These are phyloP conservation scores for Phasia obesa DNA, from an alignment of 2,888 invertebrate genomes.

Conservation along the genomic window DNA sequence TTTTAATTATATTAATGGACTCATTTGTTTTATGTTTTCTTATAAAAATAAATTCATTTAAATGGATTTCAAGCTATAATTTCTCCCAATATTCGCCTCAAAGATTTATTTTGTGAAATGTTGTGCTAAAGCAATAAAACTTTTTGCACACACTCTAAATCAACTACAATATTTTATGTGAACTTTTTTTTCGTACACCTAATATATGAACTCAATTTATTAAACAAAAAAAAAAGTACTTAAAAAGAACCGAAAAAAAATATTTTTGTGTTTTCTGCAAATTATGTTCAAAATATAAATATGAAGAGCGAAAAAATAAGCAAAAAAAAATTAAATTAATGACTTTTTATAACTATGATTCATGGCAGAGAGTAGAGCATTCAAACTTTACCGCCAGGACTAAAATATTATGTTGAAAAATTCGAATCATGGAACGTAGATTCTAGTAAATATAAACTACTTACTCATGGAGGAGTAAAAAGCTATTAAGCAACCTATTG, in stretches of 20 bases:
- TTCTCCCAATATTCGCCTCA: conserved; percentile 24
- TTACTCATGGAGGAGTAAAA: conserved; percentile 13
- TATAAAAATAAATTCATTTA: conserved; percentile 19
- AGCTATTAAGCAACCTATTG: not conserved
- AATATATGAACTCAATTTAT: conserved; percentile 38
- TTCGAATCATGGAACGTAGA: not conserved
- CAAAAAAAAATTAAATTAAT: conserved; percentile 54
- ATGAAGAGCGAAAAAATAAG: conserved; percentile 10
- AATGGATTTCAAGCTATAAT: conserved; percentile 12
- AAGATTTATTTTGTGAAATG: conserved; percentile 30
- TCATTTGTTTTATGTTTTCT: conserved; percentile 17
- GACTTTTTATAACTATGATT: conserved; percentile 65
- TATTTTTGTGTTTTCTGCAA: conserved; percentile 20
- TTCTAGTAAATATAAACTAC: conserved; percentile 1
- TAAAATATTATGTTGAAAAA: not conserved
- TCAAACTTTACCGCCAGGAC: conserved; percentile 3
- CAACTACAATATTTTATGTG: conserved; percentile 33
- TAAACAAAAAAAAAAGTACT: conserved; percentile 7
- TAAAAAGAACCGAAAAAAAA: conserved; percentile 41
- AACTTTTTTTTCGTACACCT: conserved; percentile 4
- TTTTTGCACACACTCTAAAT: conserved; percentile 26
- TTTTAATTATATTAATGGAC: conserved; percentile 3
- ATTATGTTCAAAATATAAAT: conserved; percentile 27
- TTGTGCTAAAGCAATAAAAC: conserved; percentile 37
- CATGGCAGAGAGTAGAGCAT: conserved; percentile 22